phyloP scores from a whole-genome alignment of 2,888 invertebrate species.

The Drosophila stalkeri region DNA sequence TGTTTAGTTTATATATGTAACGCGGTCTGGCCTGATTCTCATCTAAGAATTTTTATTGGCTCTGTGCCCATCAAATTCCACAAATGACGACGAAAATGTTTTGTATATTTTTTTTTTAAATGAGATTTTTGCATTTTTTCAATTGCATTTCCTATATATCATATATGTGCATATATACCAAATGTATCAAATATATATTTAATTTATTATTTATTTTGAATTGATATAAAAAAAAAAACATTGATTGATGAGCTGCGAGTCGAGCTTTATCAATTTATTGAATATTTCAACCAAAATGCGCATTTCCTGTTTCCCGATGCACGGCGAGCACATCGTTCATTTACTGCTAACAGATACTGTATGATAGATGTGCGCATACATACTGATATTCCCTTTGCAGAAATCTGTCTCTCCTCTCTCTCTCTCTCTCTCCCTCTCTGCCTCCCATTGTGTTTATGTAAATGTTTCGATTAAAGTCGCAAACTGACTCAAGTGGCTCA shows the following conservation, averaged over 20 bases:
- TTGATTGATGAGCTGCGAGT: conserved; percentile 21
- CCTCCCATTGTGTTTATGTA: conserved; percentile 1
- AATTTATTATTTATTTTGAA: conserved; percentile 17
- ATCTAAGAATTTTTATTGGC: conserved; percentile 45
- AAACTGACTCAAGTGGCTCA: conserved; percentile 45
- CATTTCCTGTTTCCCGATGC: conserved; percentile 14
- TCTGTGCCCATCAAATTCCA: conserved; percentile 44
- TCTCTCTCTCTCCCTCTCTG: neutral
- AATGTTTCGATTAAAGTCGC: conserved; percentile 27
- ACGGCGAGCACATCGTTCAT: neutral
- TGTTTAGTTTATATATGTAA: neutral
- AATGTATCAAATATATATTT: neutral
- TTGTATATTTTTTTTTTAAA: conserved; percentile 17
- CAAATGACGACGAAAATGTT: conserved; percentile 33
- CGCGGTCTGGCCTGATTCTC: conserved; percentile 37
- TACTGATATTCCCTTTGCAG: neutral
- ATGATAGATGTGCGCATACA: neutral
- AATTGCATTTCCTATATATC: conserved; percentile 38
- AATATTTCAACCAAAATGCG: neutral
- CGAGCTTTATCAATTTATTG: conserved; percentile 23
- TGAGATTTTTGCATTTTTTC: conserved; percentile 28
- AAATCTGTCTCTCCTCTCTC: neutral
- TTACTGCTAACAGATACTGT: conserved; percentile 27
- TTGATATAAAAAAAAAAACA: neutral
- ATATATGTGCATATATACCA: conserved; percentile 35